These are phyloP conservation scores for Zingel zingel DNA, from an alignment of 2,113 vertebrate species.

Conservation along the genomic window DNA sequence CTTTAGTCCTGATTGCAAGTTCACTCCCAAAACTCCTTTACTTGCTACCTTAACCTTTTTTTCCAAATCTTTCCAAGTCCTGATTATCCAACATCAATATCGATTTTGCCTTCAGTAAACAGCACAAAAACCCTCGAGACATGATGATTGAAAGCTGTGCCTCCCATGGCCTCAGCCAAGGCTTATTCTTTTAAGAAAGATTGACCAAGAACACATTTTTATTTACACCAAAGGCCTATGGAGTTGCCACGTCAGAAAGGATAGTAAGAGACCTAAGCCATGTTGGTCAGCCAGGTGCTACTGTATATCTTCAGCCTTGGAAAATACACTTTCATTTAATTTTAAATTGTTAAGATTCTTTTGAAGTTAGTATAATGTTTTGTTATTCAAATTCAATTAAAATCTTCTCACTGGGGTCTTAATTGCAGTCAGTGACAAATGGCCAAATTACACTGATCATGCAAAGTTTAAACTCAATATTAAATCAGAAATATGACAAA, in stretches of 20 bases:
- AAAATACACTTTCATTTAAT: not conserved
- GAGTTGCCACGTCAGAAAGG: not conserved
- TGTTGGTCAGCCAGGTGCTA: too few relatives aligned
- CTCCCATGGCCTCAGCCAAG: not conserved
- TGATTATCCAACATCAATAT: constrained; percentile 18
- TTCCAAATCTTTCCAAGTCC: not conserved
- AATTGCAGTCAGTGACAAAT: not conserved
- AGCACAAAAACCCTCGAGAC: constrained; percentile 1
- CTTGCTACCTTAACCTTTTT: too few relatives aligned
- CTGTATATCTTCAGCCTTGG: not conserved
- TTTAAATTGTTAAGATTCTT: too few relatives aligned
- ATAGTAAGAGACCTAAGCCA: too few relatives aligned
- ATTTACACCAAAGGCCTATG: constrained; percentile 5
- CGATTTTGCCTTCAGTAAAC: constrained; percentile 23
- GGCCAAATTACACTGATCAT: not conserved
- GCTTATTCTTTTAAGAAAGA: constrained; percentile 16
- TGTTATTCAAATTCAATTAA: not conserved
- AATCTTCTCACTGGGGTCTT: not conserved
- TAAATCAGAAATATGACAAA: not conserved
- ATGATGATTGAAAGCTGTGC: not conserved
- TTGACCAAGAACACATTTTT: not conserved
- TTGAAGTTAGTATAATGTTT: not conserved
- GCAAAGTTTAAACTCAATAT: not conserved
- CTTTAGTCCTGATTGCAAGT: not conserved
- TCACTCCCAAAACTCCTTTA: not conserved